Evolutionary conservation across 2,113 vertebrate species (phyloP).

Genomic region (Oceanites oceanicus): DNA sequence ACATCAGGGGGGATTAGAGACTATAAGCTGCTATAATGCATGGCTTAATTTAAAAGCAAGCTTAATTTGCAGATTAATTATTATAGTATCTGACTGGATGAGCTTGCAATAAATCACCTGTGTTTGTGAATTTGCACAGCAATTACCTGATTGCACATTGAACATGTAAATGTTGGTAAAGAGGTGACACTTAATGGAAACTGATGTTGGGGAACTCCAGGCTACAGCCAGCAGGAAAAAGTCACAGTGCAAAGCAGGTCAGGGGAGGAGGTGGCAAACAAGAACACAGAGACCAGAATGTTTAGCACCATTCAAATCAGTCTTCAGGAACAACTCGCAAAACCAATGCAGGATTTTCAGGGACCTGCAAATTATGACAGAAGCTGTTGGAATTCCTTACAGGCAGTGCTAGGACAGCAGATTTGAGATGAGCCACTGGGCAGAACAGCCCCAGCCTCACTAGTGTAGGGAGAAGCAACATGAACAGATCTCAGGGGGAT

Average conservation of each 20-base stretch:
- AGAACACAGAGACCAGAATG: not conserved
- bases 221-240: not conserved
- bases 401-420: not conserved
- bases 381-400: not conserved
- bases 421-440: not conserved
- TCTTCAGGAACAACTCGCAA: not conserved
- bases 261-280: not conserved
- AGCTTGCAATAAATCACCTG: constrained; percentile 23
- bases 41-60: constrained; percentile 28
- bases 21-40: not conserved
- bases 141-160: not conserved
- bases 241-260: not conserved
- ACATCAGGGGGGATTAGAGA: not conserved
- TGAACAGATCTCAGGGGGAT: accelerated
- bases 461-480: not conserved
- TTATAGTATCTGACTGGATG: not conserved
- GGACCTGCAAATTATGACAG: not conserved
- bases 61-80: constrained; percentile 50
- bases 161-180: not conserved
- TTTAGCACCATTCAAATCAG: not conserved
- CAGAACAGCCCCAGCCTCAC: not conserved
- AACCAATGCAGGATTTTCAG: not conserved
- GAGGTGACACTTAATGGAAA: constrained; percentile 27
- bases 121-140: not conserved
- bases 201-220: not conserved